phyloP scores from a whole-genome alignment of 1,140 invertebrate genomes.

The Caerostris extrusa region DNA sequence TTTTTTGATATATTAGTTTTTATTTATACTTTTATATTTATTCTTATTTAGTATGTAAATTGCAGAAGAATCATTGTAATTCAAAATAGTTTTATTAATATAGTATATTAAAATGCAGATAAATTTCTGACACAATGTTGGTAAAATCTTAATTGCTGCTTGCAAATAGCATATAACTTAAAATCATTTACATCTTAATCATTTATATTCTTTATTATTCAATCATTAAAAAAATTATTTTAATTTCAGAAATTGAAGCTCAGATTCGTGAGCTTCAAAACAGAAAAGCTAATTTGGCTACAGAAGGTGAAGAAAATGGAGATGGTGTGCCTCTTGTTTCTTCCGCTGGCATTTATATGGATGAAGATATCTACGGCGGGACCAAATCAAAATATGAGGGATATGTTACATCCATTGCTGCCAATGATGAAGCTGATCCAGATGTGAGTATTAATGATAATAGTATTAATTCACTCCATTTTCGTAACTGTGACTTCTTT shows the following conservation, averaged over 20 bases:
- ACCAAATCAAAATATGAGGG: constrained; percentile 93
- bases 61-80: no score
- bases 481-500: no score
- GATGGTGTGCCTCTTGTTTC: constrained; percentile 77
- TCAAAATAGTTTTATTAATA: no score
- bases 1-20: no score
- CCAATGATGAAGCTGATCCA: constrained; percentile 89
- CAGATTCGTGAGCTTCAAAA: constrained; percentile 94
- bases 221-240: background rate
- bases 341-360: constrained; percentile 85
- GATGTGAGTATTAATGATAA: constrained; percentile 85
- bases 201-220: background rate
- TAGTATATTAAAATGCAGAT: no score
- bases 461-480: no score
- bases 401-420: constrained; percentile 97
- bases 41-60: no score
- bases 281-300: constrained; percentile 86
- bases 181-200: background rate
- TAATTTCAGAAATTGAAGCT: constrained; percentile 92
- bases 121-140: background rate
- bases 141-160: background rate
- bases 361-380: constrained; percentile 94
- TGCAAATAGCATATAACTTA: background rate
- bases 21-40: no score
- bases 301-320: constrained; percentile 84